Evolutionary conservation across 2,888 invertebrate genomes (phyloP), one percentile per base, ranked within the genome.

Genomic region (Exocentrus adspersus): DNA sequence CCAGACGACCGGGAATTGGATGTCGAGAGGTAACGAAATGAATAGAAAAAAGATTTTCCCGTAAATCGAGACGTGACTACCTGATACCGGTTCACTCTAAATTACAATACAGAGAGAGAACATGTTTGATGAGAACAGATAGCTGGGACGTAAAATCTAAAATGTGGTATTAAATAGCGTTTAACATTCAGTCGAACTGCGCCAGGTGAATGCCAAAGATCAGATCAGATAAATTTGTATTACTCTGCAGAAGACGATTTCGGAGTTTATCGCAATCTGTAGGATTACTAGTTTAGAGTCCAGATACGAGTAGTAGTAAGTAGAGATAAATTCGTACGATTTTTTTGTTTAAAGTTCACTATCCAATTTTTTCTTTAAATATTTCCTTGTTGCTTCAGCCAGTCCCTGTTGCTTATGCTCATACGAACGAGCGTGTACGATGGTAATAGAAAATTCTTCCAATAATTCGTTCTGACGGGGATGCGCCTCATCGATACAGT

Each of bases 391-490:
- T 16, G 16, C 56, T 12, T 19, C 41, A 30, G 10, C 32, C 19
- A 21, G 48, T 19, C 20, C 54, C 53, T 24, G 58, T 48, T 60
- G 37, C 50, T 60, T 62, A 69, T 66, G 37, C 50, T 60, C 60
- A 69, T 66, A 62, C 59, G 66, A 64, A 54, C 58, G 62, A 52
- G 60, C 52, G 64, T 37, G 52, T 62, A 57, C 21, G 37, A 32
- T 54, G 45, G 60, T 59, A 66, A 62, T 59, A 64, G 67, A 67
- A 63, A 67, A 53, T 58, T 68, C 60, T 60, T 62, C 65, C 70
- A 59, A 62, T 70, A 70, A 70, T 68, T 60, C 56, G 64, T 60
- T 66, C 58, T 62, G 70, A 61, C 70, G 62, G 65, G 46, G 63
- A 59, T 58, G 60, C 57, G 57, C 64, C 61, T 64, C 63, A 62